Conservation (phyloP, 2,888 invertebrate genomes). For the Tholera decimalis region DNA sequence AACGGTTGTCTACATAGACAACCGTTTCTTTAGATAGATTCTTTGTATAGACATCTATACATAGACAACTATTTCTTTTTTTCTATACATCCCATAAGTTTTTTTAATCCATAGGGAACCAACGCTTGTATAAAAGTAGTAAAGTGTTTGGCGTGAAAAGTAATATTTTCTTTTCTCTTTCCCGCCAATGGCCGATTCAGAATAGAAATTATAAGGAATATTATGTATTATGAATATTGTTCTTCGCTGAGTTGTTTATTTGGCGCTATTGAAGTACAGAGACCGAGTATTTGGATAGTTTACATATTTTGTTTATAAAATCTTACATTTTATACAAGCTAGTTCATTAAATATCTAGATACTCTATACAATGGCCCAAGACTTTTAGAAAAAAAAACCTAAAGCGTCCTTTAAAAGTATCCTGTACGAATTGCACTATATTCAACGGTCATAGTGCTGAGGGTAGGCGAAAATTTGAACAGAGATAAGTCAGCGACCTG, state of each 20-base stretch:
- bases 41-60: too few relatives aligned
- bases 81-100: neutral
- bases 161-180: neutral
- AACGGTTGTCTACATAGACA: too few relatives aligned
- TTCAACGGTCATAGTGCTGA: neutral
- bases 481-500: too few relatives aligned
- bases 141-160: neutral
- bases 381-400: neutral
- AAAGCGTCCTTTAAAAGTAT: neutral
- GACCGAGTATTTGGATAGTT: neutral
- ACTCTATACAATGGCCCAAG: conserved; percentile 24
- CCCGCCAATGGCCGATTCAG: neutral
- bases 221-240: neutral
- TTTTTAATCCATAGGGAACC: neutral
- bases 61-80: too few relatives aligned
- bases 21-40: too few relatives aligned
- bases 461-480: neutral
- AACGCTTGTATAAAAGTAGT: conserved; percentile 10
- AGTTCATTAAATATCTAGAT: conserved; percentile 27
- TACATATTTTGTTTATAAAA: conserved; percentile 21
- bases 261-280: conserved; percentile 1
- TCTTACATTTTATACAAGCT: conserved; percentile 32
- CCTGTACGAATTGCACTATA: too few relatives aligned
- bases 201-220: neutral
- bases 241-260: neutral